These are phyloP conservation scores for Heliconius melpomene DNA, from an alignment of 1,140 invertebrate species.

Conservation along the genomic window DNA sequence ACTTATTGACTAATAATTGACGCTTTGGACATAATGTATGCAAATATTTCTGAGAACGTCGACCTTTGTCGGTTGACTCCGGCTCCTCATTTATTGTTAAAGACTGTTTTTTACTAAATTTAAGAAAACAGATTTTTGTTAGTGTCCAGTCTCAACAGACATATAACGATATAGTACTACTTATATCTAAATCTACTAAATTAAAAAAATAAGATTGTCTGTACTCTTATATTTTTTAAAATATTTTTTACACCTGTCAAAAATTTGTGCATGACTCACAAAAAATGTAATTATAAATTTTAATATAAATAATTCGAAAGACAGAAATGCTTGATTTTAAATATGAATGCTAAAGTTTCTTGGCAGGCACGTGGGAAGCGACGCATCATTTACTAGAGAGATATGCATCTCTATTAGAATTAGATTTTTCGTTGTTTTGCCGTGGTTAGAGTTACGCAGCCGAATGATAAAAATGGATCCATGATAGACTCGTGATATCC, in stretches of 20 bases:
- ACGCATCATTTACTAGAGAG: neutral
- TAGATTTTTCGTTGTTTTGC: no score
- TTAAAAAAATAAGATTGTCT: no score
- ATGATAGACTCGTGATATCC: no score
- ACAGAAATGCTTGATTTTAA: neutral
- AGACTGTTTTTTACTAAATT: conserved; percentile 1
- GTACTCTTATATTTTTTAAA: no score
- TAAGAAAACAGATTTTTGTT: neutral
- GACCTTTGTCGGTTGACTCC: conserved; percentile 59
- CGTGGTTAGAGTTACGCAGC: neutral
- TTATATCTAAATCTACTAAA: no score
- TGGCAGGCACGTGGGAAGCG: neutral
- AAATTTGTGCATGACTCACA: no score
- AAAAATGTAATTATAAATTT: no score
- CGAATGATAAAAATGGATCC: no score
- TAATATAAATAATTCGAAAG: no score
- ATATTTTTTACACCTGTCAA: no score
- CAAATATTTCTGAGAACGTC: conserved; percentile 68
- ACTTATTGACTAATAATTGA: conserved; percentile 46
- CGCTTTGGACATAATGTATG: conserved; percentile 58
- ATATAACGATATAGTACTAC: neutral
- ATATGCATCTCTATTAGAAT: neutral
- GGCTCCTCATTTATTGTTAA: conserved; percentile 35
- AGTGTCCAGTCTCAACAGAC: neutral
- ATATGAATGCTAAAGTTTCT: neutral